A percentile compares a stretch with the other conserved stretches of the same genome.
phyloP scores from a whole-genome alignment of 2,797 vertebrate genomes.

The Parambassis ranga region DNA sequence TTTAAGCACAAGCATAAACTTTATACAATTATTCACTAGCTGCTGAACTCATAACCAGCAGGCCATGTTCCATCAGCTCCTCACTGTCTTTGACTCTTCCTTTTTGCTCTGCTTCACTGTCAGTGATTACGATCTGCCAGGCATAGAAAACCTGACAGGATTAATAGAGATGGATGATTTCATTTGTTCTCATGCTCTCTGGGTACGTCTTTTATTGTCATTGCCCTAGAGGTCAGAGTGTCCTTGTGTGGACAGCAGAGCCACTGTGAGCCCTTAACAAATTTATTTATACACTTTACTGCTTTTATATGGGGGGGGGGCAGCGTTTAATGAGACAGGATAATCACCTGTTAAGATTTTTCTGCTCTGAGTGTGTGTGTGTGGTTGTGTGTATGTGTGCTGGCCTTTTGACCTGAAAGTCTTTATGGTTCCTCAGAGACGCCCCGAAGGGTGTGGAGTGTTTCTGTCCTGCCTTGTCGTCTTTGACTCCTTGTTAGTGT shows the following conservation, averaged over 20 bases:
- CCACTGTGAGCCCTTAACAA: not conserved
- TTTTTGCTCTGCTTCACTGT: not conserved
- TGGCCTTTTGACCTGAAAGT: slow-evolving; percentile 58
- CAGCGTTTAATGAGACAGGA: too few relatives aligned
- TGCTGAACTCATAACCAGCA: too few relatives aligned
- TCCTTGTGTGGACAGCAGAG: not conserved
- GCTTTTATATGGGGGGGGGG: too few relatives aligned
- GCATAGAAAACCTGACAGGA: slow-evolving; percentile 21
- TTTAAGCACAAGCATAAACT: too few relatives aligned
- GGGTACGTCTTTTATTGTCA: slow-evolving; percentile 4
- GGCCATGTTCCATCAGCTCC: too few relatives aligned
- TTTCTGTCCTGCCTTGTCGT: slow-evolving; percentile 21
- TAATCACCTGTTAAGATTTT: slow-evolving; percentile 6
- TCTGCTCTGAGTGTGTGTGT: not conserved
- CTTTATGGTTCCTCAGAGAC: slow-evolving; percentile 60
- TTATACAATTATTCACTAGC: too few relatives aligned
- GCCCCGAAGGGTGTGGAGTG: slow-evolving; percentile 45
- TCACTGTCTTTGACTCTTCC: too few relatives aligned
- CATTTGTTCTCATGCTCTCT: slow-evolving; percentile 27
- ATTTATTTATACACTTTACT: not conserved
- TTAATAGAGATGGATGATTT: slow-evolving; percentile 23
- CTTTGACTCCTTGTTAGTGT: slow-evolving; percentile 36
- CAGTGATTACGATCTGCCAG: slow-evolving; percentile 9
- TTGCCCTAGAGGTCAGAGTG: slow-evolving; percentile 2
- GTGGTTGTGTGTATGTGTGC: not conserved